Evolutionary conservation across 2,888 invertebrate genomes (phyloP).

Genomic region (Caenorhabditis sp.): DNA sequence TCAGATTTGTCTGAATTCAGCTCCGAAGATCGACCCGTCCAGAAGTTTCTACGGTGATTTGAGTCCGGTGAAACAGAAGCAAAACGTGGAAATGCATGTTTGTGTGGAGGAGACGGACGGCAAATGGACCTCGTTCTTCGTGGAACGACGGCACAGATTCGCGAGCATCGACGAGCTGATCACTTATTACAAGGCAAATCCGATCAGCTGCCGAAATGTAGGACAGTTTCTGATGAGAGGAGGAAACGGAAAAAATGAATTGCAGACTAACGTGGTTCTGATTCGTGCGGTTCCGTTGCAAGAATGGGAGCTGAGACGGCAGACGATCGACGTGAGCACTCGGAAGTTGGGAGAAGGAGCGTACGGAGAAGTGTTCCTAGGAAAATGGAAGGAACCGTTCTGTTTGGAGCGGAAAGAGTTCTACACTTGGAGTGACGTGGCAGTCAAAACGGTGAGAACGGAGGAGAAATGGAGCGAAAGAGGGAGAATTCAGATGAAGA

Average conservation of each 20-base stretch:
- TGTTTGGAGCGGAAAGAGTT: constrained; percentile 27
- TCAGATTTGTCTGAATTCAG: too few species aligned
- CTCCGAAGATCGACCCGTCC: constrained; percentile 3
- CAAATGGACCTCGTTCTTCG: constrained; percentile 33
- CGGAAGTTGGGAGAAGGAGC: constrained; percentile 43
- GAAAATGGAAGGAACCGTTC: constrained; percentile 34
- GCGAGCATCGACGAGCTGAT: constrained; percentile 31
- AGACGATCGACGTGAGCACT: constrained; percentile 19
- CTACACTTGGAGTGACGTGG: constrained; percentile 32
- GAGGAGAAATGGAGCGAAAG: background rate
- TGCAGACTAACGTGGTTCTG: constrained; percentile 27
- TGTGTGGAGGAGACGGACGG: constrained; percentile 33
- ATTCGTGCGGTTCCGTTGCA: constrained; percentile 17
- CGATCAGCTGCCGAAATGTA: constrained; percentile 21
- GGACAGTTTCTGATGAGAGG: too few species aligned
- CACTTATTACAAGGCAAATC: constrained; percentile 23
- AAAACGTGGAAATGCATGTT: constrained; percentile 43
- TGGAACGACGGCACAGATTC: constrained; percentile 39
- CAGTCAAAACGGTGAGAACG: constrained; percentile 23
- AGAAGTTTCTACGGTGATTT: constrained; percentile 28
- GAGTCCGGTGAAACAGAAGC: constrained; percentile 29
- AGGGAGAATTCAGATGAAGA: constrained; percentile 16
- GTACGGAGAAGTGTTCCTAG: constrained; percentile 28
- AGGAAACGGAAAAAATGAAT: too few species aligned
- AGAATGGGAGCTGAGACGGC: constrained; percentile 40